Evolutionary conservation across 2,797 vertebrate genomes (phyloP).

Genomic region (Hydrophis major): DNA sequence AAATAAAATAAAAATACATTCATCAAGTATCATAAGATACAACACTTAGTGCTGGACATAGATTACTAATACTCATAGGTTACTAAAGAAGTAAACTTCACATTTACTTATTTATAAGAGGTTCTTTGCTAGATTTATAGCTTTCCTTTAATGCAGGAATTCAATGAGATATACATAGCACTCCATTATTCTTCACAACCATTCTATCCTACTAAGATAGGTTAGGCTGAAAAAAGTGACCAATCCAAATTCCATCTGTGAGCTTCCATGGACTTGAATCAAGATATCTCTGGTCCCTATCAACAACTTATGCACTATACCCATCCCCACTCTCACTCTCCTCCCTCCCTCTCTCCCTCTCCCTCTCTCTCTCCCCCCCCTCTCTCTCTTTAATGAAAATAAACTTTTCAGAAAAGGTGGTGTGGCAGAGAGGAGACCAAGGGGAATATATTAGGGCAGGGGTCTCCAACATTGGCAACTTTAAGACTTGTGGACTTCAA

Average conservation of each 20-base stretch:
- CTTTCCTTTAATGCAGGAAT: neutral
- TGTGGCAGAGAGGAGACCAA: neutral
- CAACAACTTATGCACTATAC: neutral
- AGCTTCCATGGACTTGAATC: neutral
- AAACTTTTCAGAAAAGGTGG: neutral
- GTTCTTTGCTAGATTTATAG: neutral
- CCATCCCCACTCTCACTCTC: neutral
- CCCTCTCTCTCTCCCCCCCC: accelerated
- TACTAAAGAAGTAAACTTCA: too few species aligned
- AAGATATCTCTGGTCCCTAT: neutral
- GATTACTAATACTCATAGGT: too few species aligned
- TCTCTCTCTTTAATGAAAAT: neutral
- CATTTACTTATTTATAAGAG: neutral
- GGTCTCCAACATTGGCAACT: too few species aligned
- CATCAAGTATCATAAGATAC: too few species aligned
- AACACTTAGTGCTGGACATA: too few species aligned
- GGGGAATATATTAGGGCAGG: neutral
- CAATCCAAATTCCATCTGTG: neutral
- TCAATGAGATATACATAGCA: neutral
- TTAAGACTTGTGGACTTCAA: too few species aligned
- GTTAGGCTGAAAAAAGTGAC: neutral
- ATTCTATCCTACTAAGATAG: neutral
- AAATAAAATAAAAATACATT: too few species aligned
- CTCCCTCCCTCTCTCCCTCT: too few species aligned
- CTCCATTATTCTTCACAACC: neutral